Conservation (phyloP, 2,888 invertebrate species). For the Amblyjoppa fuscipennis region DNA sequence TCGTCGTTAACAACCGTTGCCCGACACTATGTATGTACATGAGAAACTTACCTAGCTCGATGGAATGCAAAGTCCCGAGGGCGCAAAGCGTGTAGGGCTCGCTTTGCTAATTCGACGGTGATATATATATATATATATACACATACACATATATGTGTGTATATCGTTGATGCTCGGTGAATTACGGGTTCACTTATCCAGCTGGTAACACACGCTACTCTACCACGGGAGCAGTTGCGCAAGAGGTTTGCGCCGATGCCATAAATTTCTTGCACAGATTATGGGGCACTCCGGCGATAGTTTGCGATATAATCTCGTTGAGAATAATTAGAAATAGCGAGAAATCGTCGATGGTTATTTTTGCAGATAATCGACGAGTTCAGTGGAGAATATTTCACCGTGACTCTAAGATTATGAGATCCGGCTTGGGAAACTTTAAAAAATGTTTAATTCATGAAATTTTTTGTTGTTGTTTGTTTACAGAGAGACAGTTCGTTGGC, state of each 20-base stretch:
- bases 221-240: slow-evolving; percentile 13
- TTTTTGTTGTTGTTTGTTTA: not conserved
- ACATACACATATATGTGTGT: too few species aligned
- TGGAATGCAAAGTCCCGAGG: slow-evolving; percentile 71
- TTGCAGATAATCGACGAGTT: not conserved
- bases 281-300: not conserved
- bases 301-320: not conserved
- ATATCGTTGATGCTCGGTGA: slow-evolving; percentile 7
- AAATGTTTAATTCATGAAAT: not conserved
- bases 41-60: slow-evolving; percentile 28
- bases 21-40: not conserved
- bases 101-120: not conserved
- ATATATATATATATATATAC: not conserved
- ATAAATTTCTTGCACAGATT: slow-evolving; percentile 15
- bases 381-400: not conserved
- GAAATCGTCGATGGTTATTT: not conserved
- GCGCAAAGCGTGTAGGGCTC: slow-evolving; percentile 2
- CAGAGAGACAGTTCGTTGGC: slow-evolving; percentile 26
- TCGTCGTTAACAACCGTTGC: slow-evolving; percentile 21
- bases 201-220: slow-evolving; percentile 6
- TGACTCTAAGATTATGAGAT: not conserved
- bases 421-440: not conserved
- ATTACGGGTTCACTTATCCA: slow-evolving; percentile 32
- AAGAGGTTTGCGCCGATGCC: slow-evolving; percentile 12
- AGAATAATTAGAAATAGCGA: not conserved